Evolutionary conservation across 2,113 vertebrate genomes (phyloP).

Genomic region (Oceanodroma tethys): DNA sequence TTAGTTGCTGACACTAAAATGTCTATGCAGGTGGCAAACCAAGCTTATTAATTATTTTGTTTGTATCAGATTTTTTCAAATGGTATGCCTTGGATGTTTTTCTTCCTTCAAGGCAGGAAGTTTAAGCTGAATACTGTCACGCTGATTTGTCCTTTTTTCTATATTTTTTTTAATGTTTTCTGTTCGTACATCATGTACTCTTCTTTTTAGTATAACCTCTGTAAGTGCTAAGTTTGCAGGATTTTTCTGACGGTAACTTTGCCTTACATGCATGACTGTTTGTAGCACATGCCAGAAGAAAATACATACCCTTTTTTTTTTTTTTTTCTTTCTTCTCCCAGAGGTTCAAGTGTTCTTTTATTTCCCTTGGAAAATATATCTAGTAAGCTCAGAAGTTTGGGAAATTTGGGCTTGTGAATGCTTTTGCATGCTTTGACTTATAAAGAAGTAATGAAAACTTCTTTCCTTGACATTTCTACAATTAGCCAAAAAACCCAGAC

Average conservation of each 20-base stretch:
- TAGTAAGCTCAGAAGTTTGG: background rate
- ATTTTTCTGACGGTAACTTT: background rate
- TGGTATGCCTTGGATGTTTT: background rate
- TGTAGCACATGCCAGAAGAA: background rate
- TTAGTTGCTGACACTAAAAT: background rate
- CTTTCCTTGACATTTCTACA: background rate
- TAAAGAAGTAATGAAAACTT: background rate
- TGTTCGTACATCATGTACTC: background rate
- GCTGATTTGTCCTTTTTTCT: background rate
- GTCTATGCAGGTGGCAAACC: conserved; percentile 25
- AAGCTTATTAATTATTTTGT: conserved; percentile 30
- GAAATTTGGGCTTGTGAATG: background rate
- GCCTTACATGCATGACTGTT: background rate
- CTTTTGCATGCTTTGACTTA: background rate
- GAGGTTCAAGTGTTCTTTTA: background rate
- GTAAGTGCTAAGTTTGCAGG: background rate
- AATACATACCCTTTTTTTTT: background rate
- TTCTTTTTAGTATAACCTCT: background rate
- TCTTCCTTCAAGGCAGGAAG: conserved; percentile 50
- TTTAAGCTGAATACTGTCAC: background rate
- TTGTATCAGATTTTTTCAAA: conserved; percentile 58
- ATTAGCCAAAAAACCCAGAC: background rate
- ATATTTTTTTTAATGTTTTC: background rate
- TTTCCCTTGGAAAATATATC: background rate
- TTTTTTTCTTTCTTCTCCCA: background rate